phyloP scores from a whole-genome alignment of 1,140 invertebrate species.

The Dinoponera quadriceps region DNA sequence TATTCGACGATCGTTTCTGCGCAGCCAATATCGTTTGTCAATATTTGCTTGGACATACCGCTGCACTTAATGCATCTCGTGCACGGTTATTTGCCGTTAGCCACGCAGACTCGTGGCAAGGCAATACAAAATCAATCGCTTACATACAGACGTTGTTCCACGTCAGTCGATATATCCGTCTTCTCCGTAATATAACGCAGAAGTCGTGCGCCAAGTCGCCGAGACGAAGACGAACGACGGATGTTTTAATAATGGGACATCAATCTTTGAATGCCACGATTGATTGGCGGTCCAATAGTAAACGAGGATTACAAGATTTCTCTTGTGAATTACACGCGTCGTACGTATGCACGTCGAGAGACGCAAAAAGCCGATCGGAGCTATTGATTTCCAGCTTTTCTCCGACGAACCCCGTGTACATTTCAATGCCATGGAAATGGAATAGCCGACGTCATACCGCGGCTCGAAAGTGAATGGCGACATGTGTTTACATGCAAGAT shows the following conservation, averaged over 20 bases:
- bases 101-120: background rate
- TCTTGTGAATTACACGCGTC: constrained; percentile 24
- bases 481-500: constrained; percentile 44
- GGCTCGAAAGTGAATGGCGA: constrained; percentile 45
- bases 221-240: constrained; percentile 13
- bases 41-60: constrained; percentile 63
- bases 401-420: background rate
- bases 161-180: background rate
- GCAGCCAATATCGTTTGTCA: constrained; percentile 59
- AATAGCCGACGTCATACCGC: constrained; percentile 46
- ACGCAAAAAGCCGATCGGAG: background rate
- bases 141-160: background rate
- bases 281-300: background rate
- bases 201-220: background rate
- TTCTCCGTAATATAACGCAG: background rate
- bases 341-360: background rate
- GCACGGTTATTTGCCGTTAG: constrained; percentile 3
- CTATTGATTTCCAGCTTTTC: constrained; percentile 32
- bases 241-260: constrained; percentile 9
- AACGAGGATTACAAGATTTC: background rate
- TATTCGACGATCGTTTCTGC: constrained; percentile 23
- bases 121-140: constrained; percentile 32
- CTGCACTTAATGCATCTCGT: background rate
- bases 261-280: too few relatives aligned
- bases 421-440: constrained; percentile 55